phyloP scores from a whole-genome alignment of 2,797 vertebrate species.

The Percopsis omiscomaycus region DNA sequence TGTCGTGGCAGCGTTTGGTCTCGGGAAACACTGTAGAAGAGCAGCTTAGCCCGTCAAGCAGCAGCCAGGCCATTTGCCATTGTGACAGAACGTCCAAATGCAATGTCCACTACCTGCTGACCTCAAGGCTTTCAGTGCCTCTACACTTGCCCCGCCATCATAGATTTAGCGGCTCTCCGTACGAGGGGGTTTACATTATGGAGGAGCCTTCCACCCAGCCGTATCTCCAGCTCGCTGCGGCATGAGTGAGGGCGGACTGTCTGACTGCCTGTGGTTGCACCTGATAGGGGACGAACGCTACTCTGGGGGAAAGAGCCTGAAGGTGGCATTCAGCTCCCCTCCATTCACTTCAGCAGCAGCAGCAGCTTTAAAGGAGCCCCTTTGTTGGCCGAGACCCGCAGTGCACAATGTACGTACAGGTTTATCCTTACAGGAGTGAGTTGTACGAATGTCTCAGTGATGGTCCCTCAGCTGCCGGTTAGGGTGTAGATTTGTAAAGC shows the following conservation, averaged over 20 bases:
- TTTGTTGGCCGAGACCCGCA: slow-evolving; percentile 3
- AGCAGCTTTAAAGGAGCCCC: slow-evolving; percentile 5
- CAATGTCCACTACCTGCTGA: slow-evolving; percentile 22
- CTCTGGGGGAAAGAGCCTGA: neutral
- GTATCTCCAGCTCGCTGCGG: slow-evolving; percentile 4
- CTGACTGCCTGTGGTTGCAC: slow-evolving; percentile 23
- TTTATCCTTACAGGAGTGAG: slow-evolving; percentile 1
- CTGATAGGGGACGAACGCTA: slow-evolving; percentile 6
- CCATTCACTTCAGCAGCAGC: neutral
- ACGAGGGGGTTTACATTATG: neutral
- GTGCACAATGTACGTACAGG: slow-evolving; percentile 3
- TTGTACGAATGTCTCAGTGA: neutral
- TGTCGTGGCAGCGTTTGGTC: neutral
- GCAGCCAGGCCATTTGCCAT: neutral
- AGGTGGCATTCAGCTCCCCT: neutral
- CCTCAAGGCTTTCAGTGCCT: neutral
- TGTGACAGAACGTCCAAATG: slow-evolving; percentile 25
- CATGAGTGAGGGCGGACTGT: slow-evolving; percentile 22
- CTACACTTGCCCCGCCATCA: neutral
- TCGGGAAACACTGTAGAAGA: neutral
- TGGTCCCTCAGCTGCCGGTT: slow-evolving; percentile 2
- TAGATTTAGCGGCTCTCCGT: neutral
- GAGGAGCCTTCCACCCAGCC: slow-evolving; percentile 1
- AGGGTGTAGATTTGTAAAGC: slow-evolving; percentile 9
- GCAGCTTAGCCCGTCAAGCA: neutral